These are phyloP conservation scores for Tubulanus polymorphus DNA, from an alignment of 2,888 invertebrate species.

Conservation along the genomic window DNA sequence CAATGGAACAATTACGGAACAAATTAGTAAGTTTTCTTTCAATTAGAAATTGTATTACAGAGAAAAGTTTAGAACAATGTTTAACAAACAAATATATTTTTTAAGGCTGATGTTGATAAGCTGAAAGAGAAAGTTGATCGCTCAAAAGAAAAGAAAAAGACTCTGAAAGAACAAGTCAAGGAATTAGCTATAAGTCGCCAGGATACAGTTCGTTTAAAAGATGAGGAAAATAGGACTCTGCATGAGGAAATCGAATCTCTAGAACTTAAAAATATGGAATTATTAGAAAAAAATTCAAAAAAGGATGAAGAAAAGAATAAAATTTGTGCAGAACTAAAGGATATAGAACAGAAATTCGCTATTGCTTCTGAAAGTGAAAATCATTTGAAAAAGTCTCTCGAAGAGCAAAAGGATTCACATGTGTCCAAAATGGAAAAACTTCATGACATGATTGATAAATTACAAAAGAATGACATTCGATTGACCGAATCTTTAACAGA, in stretches of 20 bases:
- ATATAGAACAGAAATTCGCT: background rate
- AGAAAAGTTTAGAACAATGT: no score
- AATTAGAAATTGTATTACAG: no score
- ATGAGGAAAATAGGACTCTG: background rate
- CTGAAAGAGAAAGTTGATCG: slow-evolving; percentile 29
- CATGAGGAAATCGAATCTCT: background rate
- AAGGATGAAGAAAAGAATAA: background rate
- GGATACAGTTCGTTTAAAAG: background rate
- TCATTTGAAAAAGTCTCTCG: background rate
- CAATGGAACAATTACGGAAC: no score
- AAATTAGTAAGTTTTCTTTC: no score
- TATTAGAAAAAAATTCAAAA: background rate
- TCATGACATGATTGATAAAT: slow-evolving; percentile 31
- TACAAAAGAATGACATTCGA: slow-evolving; percentile 36
- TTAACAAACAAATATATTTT: no score
- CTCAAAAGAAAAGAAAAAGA: slow-evolving; percentile 29
- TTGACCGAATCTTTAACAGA: slow-evolving; percentile 35
- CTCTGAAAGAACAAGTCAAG: slow-evolving; percentile 27
- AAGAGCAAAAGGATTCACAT: background rate
- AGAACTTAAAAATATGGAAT: background rate
- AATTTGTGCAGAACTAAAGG: background rate
- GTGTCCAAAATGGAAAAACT: background rate
- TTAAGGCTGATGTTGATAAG: slow-evolving; percentile 21
- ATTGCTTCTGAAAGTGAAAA: background rate
- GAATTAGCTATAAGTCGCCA: slow-evolving; percentile 40